Evolutionary conservation across 2,888 invertebrate genomes (phyloP), one percentile per base, ranked within the genome.

Genomic region (Sinotaia quadrata): DNA sequence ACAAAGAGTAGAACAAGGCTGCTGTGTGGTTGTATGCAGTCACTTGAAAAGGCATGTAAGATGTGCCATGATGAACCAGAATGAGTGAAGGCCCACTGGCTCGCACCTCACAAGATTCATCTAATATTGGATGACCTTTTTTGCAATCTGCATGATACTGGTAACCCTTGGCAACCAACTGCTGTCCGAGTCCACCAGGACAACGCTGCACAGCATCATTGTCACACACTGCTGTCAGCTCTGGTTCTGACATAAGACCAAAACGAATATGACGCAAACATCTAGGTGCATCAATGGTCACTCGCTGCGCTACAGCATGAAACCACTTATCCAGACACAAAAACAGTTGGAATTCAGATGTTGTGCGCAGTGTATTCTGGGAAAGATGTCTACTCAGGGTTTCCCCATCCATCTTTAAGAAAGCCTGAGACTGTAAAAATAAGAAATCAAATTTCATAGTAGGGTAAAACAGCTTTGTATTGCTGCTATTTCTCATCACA

Each of bases 11-110:
- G 71, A 86, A 87, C 59, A 79, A 73, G 24, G 74, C 76, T 24
- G 77, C 75, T 33, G 67, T 62, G 37, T 77, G 80, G 76, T 85
- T 82, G 68, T 82, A 86, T 31, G 86, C 83, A 7, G 85, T 85
- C 31, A 87, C 84, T 69, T 87, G 86, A 72, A 87, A 86, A n/a
- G 86, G 87, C 71, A 82, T 79, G 73, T 82, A 82, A 0, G 85
- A 81, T 4, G 84, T 82, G 18, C 86, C 86, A 56, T 85, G 82
- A 74, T 72, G 78, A 27, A 86, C 81, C 65, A 87, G 75, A 27
- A 85, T 81, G 10, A 87, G 75, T 29, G 79, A 75, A 27, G 81
- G 76, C 29, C 76, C 69, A 33, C 75, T 75, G 41, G 78, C 78
- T 41, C 85, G 72, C 37, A 84, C 75, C 61, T 66, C 75, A n/a